A percentile compares a stretch with the other conserved stretches of the same genome.
Conservation (phyloP, 2,113 vertebrate genomes). For the Phodopus roborovskii region DNA sequence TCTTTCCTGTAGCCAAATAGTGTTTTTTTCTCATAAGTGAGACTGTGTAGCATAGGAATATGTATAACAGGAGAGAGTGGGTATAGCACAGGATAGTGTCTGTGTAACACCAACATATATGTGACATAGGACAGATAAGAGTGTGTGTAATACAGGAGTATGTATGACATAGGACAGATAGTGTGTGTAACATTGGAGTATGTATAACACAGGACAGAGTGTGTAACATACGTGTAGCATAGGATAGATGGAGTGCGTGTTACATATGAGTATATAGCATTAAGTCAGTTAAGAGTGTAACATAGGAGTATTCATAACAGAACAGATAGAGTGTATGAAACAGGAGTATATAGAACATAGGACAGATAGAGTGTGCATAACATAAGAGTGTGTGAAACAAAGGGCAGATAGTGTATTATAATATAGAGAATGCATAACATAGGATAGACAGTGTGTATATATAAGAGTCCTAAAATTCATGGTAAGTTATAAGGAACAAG, state of each 20-base stretch:
- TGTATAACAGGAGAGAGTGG: neutral
- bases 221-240: neutral
- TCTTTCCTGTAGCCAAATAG: neutral
- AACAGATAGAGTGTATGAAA: neutral
- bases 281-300: neutral
- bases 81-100: neutral
- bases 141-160: neutral
- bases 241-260: neutral
- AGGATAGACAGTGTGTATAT: too few relatives aligned
- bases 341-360: neutral
- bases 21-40: constrained; percentile 25
- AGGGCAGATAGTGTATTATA: neutral
- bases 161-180: neutral
- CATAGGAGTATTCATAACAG: neutral
- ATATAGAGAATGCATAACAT: neutral
- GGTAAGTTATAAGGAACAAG: neutral
- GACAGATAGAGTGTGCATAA: neutral
- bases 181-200: neutral
- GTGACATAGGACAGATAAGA: neutral
- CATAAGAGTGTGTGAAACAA: neutral
- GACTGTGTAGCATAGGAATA: neutral
- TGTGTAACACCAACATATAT: too few relatives aligned
- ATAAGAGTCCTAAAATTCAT: constrained; percentile 17
- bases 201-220: neutral
- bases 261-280: neutral